phyloP scores from a whole-genome alignment of 2,797 vertebrate species.

The Diplodus puntazzo region DNA sequence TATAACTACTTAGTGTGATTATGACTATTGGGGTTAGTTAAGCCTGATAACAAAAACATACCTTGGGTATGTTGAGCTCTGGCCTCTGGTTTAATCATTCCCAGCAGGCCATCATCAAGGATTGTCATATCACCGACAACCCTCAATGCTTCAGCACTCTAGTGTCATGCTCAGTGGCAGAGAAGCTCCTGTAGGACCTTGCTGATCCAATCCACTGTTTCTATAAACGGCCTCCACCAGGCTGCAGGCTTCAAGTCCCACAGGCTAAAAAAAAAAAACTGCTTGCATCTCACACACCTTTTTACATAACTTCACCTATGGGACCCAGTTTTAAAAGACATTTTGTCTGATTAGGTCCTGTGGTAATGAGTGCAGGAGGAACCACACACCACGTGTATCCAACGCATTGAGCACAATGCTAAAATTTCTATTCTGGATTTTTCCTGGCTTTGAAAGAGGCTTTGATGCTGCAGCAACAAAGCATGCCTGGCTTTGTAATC shows the following conservation, averaged over 20 bases:
- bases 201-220: neutral
- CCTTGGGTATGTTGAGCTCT: too few relatives aligned
- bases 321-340: neutral
- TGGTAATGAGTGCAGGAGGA: slow-evolving; percentile 5
- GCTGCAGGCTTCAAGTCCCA: neutral
- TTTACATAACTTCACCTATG: neutral
- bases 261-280: neutral
- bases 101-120: too few relatives aligned
- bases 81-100: slow-evolving; percentile 32
- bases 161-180: neutral
- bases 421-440: slow-evolving; percentile 40
- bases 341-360: neutral
- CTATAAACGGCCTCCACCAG: neutral
- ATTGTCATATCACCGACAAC: slow-evolving; percentile 10
- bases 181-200: neutral
- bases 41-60: too few relatives aligned
- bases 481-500: slow-evolving; percentile 43
- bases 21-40: too few relatives aligned
- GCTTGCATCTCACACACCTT: neutral
- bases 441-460: slow-evolving; percentile 44
- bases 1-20: too few relatives aligned
- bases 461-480: slow-evolving; percentile 48
- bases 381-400: neutral
- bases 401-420: slow-evolving; percentile 14
- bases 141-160: neutral